Percentiles rank a stretch among this genome's conserved stretches.
phyloP scores from a whole-genome alignment of 2,888 invertebrate species.

The Heteromurus nitidus region DNA sequence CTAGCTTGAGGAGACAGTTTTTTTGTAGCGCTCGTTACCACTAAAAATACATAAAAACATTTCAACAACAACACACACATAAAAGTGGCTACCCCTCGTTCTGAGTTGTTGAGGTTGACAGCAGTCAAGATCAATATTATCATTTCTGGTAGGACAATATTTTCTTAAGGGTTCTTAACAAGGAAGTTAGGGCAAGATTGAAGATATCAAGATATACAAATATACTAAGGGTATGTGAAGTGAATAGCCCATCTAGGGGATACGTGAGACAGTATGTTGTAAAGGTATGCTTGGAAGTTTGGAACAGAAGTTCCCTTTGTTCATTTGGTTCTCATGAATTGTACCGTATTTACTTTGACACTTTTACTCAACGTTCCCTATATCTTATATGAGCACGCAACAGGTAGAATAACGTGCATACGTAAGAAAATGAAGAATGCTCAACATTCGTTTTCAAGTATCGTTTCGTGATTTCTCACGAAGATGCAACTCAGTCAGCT shows the following conservation, averaged over 20 bases:
- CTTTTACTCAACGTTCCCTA: too few relatives aligned
- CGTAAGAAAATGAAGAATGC: neutral
- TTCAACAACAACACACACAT: neutral
- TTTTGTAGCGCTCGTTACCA: neutral
- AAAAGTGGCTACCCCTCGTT: constrained; percentile 10
- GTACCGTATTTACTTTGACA: too few relatives aligned
- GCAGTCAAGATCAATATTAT: constrained; percentile 54
- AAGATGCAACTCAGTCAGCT: neutral
- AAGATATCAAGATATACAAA: too few relatives aligned
- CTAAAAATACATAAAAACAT: neutral
- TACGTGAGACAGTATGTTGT: neutral
- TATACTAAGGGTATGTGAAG: too few relatives aligned
- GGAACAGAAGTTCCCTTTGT: too few relatives aligned
- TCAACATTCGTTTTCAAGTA: neutral
- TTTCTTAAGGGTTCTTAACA: constrained; percentile 51
- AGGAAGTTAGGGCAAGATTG: constrained; percentile 24
- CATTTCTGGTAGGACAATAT: constrained; percentile 53
- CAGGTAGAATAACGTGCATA: neutral
- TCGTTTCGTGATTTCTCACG: constrained; percentile 34
- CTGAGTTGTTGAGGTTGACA: constrained; percentile 24
- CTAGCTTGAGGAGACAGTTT: neutral
- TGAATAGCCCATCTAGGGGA: too few relatives aligned
- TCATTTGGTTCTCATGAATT: too few relatives aligned
- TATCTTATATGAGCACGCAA: too few relatives aligned
- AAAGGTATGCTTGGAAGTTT: neutral